Base-by-base conservation (phyloP, 2,888 invertebrate genomes). In the Pterostichus niger region DNA sequence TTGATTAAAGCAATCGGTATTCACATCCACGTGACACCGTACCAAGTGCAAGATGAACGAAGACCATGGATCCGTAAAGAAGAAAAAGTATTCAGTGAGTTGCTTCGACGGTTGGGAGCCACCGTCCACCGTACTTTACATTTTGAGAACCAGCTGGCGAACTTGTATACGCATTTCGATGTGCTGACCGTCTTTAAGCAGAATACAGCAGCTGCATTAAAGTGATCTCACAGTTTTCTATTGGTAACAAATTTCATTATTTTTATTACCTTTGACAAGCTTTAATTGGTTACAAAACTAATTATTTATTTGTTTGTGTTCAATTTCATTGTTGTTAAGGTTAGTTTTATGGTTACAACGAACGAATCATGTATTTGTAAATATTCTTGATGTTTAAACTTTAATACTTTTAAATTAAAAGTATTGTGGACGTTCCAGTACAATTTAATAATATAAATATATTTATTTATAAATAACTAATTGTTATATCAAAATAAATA, bases 61-160 rank as follows among this genome's bases (percentile, higher is more conserved):
- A 91, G 97, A 81, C 95, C 95, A 7, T 97, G 97, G 96, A 96
- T 98, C 87, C 93, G 94, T 11, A 93, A 94, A 85, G 97, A 98
- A 90, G 96, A 97, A 89, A 93, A 93, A 86, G 90, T 92, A 0
- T 98, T 98, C 90, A 93, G 94, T 0, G 92, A 93, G 33, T 91
- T 93, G 85, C 91, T 97, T 71, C 91, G 91, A 86, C 92, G 92
- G 86, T 89, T 95, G 1, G 95, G 94, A 61, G 94, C 94, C 2
- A 92, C 93, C 84, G 92, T 96, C 75, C 89, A 91, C 10, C 91
- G 94, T 54, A 91, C 90, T 83, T 89, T 94, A 83, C 95, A 95
- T 88, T 95, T 94, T 88, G 91, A 90, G 84, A 89, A 91, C 83
- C 90, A 92, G 84, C 87, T 87, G 86, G 87, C 93, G 86, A 90